Evolutionary conservation across 2,797 vertebrate genomes (phyloP).

Genomic region (Alectoris magna): DNA sequence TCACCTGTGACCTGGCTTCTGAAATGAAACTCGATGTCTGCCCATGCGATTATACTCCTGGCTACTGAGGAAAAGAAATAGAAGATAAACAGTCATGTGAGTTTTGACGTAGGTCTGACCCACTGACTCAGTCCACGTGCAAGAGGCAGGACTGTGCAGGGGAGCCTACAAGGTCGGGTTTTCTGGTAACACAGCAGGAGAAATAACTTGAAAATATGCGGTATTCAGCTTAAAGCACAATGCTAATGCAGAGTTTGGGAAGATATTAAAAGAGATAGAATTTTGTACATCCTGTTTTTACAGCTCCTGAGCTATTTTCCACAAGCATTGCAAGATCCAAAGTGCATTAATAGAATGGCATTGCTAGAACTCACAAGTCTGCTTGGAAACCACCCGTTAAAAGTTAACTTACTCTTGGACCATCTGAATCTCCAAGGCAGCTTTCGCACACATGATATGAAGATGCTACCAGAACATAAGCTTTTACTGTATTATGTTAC

Average conservation of each 20-base stretch:
- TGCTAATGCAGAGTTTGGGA: not conserved
- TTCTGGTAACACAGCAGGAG: not conserved
- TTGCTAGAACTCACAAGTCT: not conserved
- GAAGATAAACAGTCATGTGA: not conserved
- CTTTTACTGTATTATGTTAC: not conserved
- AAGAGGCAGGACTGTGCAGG: not conserved
- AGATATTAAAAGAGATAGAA: not conserved
- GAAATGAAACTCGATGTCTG: not conserved
- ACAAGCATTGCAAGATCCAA: not conserved
- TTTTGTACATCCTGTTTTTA: not conserved
- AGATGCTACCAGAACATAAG: not conserved
- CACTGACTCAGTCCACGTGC: not conserved
- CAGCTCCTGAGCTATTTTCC: not conserved
- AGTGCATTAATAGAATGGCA: not conserved
- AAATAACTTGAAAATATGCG: not conserved
- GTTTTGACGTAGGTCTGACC: not conserved
- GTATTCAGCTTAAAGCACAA: not conserved
- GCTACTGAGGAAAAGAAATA: not conserved
- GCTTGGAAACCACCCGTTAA: slow-evolving; percentile 2
- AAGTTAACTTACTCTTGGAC: not conserved
- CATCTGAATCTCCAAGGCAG: not conserved
- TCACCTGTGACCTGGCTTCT: not conserved
- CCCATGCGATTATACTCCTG: not conserved
- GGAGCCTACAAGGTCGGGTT: not conserved
- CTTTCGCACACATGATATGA: not conserved